These are phyloP conservation scores for Antigone vipio DNA, from an alignment of 2,113 vertebrate genomes.

Conservation along the genomic window DNA sequence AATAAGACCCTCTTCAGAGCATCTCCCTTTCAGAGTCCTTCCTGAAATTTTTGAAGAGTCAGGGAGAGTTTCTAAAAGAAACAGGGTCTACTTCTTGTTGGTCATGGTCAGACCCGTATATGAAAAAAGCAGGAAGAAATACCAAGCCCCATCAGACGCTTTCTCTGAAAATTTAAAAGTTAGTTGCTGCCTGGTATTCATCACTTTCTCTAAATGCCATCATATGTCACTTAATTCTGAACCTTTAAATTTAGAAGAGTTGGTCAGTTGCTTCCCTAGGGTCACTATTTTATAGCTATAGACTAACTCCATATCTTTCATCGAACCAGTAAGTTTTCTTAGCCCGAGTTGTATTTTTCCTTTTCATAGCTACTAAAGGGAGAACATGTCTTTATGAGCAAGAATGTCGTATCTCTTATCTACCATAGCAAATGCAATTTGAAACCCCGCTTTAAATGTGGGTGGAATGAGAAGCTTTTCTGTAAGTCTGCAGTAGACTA, in stretches of 20 bases:
- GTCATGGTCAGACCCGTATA: not conserved
- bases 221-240: not conserved
- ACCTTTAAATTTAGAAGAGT: not conserved
- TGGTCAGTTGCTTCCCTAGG: not conserved
- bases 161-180: not conserved
- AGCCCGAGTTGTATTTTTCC: not conserved
- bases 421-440: not conserved
- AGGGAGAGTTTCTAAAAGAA: not conserved
- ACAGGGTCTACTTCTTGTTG: not conserved
- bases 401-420: not conserved
- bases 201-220: not conserved
- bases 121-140: not conserved
- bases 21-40: not conserved
- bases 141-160: not conserved
- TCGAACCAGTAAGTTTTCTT: not conserved
- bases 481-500: not conserved
- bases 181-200: not conserved
- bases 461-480: not conserved
- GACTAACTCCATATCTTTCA: not conserved
- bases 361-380: not conserved
- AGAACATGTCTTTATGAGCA: not conserved
- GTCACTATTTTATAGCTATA: not conserved
- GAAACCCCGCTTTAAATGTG: not conserved
- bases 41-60: not conserved
- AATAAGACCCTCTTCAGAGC: not conserved